phyloP scores from a whole-genome alignment of 2,888 invertebrate species.

The Heliothis peltigera region DNA sequence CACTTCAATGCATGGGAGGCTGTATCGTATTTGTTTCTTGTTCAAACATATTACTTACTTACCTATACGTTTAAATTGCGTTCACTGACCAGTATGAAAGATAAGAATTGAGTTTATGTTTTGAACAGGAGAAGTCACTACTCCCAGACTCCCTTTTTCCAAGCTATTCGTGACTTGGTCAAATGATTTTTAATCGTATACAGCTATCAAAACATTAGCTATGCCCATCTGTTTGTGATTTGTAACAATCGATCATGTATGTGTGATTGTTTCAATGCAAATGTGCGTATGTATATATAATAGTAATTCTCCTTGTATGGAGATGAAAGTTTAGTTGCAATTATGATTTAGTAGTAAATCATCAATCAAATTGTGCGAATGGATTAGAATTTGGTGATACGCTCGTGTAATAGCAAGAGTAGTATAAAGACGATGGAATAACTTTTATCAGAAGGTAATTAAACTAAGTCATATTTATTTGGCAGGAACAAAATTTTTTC shows the following conservation, averaged over 20 bases:
- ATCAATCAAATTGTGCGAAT: too few species aligned
- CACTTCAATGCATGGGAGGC: not conserved
- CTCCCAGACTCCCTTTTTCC: not conserved
- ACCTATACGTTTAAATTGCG: too few species aligned
- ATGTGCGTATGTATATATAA: constrained; percentile 22
- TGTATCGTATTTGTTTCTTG: not conserved
- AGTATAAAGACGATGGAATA: not conserved
- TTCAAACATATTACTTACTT: too few species aligned
- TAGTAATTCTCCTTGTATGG: too few species aligned
- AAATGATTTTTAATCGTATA: constrained; percentile 49
- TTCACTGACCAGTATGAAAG: too few species aligned
- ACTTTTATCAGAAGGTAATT: not conserved
- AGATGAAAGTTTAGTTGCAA: too few species aligned
- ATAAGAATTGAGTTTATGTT: too few species aligned
- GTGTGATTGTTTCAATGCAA: constrained; percentile 34
- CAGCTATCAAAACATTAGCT: constrained; percentile 42
- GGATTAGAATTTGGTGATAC: not conserved
- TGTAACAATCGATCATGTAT: constrained; percentile 40
- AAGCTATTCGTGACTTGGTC: constrained; percentile 31
- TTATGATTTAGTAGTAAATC: too few species aligned
- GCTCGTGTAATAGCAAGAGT: not conserved
- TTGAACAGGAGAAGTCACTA: not conserved
- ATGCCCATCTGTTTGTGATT: constrained; percentile 48
- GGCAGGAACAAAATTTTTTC: too few species aligned
- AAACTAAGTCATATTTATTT: too few species aligned